These are phyloP conservation scores for Anisognathus igniventris DNA, from an alignment of 2,797 vertebrate species.

Conservation along the genomic window DNA sequence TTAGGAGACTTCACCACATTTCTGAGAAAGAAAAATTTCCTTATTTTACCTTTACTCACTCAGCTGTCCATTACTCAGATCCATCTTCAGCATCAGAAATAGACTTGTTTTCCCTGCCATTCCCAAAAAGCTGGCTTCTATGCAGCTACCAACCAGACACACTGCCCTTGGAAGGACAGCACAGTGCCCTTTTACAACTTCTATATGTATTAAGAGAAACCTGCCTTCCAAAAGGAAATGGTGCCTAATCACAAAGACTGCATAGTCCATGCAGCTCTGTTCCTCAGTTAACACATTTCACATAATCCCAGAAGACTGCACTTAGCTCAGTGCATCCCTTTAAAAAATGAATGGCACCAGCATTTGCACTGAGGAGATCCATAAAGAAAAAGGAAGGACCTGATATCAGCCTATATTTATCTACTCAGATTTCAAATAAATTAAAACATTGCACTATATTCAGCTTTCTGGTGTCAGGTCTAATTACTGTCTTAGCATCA, in stretches of 20 bases:
- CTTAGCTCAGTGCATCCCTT: not conserved
- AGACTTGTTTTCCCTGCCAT: not conserved
- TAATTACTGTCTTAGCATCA: conserved; percentile 36
- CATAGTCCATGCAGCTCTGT: not conserved
- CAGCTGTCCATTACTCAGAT: not conserved
- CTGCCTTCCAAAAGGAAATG: not conserved
- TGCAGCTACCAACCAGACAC: rapidly evolving
- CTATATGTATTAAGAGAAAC: not conserved
- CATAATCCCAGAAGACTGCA: not conserved
- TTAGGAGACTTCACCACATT: not conserved
- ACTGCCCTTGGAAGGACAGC: not conserved
- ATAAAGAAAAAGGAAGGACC: not conserved
- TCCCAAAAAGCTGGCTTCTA: not conserved
- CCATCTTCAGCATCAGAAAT: not conserved
- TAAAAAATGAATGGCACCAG: not conserved
- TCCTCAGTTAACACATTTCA: not conserved
- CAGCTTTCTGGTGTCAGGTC: conserved; percentile 13
- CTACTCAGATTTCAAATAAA: conserved; percentile 5
- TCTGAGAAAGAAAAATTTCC: not conserved
- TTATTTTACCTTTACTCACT: not conserved
- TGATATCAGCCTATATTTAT: not conserved
- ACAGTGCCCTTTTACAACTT: not conserved
- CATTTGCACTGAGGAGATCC: not conserved
- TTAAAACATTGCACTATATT: not conserved
- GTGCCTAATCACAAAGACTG: no score